phyloP scores from a whole-genome alignment of 1,140 invertebrate species.

The Drosophila rufa region DNA sequence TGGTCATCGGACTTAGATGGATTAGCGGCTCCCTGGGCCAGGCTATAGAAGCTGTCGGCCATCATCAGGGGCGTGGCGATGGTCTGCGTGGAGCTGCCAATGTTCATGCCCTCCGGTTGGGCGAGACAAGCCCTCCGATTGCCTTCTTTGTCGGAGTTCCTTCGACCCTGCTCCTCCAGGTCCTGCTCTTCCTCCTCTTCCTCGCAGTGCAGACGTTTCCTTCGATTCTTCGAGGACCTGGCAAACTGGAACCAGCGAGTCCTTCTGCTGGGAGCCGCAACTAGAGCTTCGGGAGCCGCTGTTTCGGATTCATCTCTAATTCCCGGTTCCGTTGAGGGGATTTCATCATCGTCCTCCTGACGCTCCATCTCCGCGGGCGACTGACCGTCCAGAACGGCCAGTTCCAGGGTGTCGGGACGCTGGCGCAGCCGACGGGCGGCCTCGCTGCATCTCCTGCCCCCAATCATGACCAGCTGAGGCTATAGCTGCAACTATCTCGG shows the following conservation, averaged over 20 bases:
- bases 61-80: conserved; percentile 60
- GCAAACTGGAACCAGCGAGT: conserved; percentile 65
- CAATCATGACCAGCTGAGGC: conserved; percentile 56
- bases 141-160: conserved; percentile 12
- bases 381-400: conserved; percentile 60
- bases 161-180: background rate
- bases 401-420: conserved; percentile 75
- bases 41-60: conserved; percentile 64
- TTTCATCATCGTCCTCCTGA: conserved; percentile 6
- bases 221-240: conserved; percentile 39
- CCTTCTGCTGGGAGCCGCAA: conserved; percentile 3
- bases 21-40: conserved; percentile 39
- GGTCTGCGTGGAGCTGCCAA: conserved; percentile 69
- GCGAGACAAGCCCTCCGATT: conserved; percentile 50
- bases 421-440: conserved; percentile 52
- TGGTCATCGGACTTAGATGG: conserved; percentile 19
- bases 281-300: conserved; percentile 2
- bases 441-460: conserved; percentile 45
- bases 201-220: conserved; percentile 45
- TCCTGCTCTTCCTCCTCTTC: conserved; percentile 42
- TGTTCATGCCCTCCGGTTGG: conserved; percentile 69
- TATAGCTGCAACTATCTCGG: conserved; percentile 5
- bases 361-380: conserved; percentile 1
- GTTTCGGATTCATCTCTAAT: conserved; percentile 6
- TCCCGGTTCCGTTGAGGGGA: background rate